Base-by-base conservation (phyloP, 2,797 vertebrate genomes). In the Hemibagrus guttatus region DNA sequence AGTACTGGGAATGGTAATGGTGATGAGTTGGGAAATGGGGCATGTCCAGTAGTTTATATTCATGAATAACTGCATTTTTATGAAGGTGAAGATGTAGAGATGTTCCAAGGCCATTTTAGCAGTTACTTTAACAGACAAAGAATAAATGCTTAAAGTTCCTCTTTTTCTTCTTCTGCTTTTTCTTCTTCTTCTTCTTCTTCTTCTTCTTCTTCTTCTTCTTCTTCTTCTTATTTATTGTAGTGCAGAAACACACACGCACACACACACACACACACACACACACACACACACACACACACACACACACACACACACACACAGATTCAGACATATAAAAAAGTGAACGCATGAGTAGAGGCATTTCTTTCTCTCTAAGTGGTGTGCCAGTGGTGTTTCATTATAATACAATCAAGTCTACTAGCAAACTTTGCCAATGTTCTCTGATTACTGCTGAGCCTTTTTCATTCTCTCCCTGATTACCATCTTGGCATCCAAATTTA, bases 381-480 rank as follows among this genome's bases (percentile, higher is more conserved):
- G 54, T 58, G 76, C 59, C 88, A 88, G 71, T 84, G 72, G 66
- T 84, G 74, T 84, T 90, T 19, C 61, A 85, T 64, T 69, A n/a
- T 76, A 85, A 86, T 84, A 80, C 52, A 88, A 88, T 89, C 87
- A 86, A 58, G 23, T 52, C 42, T 86, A 46, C 80, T 75, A 23
- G 39, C 64, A 76, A 85, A 88, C 84, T 80, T 78, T 56, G 42
- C 52, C 81, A 61, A 0, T 69, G 61, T 83, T 87, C 83, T 85
- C 63, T 86, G 72, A 88, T 88, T 86, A 88, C 86, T 85, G 66
- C 26, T 72, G 72, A 81, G 39, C 66, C 58, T 64, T 81, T 89
- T 78, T 58, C 74, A 83, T 89, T 58, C 69, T 42, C 46, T 78
- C 26, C 59, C 46, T 89, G 87, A 90, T 90, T 87, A 88, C 19